Conservation (phyloP, 2,797 vertebrate species). For the Myotis planiceps region DNA sequence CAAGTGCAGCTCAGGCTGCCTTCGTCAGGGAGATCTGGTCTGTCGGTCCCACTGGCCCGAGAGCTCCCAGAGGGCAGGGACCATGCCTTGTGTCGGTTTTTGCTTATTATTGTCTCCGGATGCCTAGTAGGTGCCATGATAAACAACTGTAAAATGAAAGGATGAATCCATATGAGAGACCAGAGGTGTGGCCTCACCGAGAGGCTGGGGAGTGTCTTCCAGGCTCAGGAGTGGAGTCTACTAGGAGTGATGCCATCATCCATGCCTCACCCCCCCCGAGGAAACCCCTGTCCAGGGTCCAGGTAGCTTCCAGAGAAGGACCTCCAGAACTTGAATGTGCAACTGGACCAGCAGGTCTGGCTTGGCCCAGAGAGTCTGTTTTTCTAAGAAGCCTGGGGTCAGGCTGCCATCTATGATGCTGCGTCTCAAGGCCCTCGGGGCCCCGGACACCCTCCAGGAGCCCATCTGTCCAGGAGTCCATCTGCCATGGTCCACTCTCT, state of each 20-base stretch:
- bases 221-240: neutral
- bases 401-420: too few species aligned
- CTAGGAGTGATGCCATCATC: neutral
- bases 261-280: neutral
- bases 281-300: neutral
- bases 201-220: neutral
- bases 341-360: neutral
- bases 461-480: neutral
- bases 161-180: neutral
- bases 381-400: neutral
- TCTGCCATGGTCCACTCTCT: neutral
- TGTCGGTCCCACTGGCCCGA: neutral
- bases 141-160: neutral
- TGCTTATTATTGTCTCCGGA: neutral
- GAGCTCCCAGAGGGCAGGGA: neutral
- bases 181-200: neutral
- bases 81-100: neutral
- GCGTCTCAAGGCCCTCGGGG: neutral
- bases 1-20: neutral
- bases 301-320: neutral
- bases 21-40: neutral
- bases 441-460: neutral
- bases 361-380: neutral
- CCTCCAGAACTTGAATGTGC: neutral
- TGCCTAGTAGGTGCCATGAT: neutral